A percentile compares a stretch with the other conserved stretches of the same genome.
phyloP scores from a whole-genome alignment of 35 echinoderm and acorn worm species.

The Ptychodera flava region DNA sequence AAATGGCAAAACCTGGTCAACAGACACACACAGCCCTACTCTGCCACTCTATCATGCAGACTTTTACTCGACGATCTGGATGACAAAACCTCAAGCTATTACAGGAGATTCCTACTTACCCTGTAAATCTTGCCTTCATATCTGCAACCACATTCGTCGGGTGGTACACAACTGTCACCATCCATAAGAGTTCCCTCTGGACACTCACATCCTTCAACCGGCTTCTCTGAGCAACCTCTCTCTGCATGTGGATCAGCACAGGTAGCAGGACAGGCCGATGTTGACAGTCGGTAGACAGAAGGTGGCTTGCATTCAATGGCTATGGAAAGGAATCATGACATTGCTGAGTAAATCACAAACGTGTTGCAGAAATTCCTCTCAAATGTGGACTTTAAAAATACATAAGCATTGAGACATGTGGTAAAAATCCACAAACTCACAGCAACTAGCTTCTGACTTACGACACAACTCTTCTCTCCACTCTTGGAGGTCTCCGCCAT shows the following conservation, averaged over 20 bases:
- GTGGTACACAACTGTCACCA: conserved; percentile 53
- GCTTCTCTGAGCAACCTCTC: conserved; percentile 47
- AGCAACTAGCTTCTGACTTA: no score
- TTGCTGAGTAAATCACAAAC: no score
- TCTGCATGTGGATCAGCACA: conserved; percentile 42
- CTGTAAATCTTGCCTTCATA: conserved; percentile 55
- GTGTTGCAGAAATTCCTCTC: no score
- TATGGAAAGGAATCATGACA: no score
- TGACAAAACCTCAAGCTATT: no score
- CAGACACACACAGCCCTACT: no score
- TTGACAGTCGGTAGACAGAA: conserved; percentile 51
- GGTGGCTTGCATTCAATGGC: conserved; percentile 61
- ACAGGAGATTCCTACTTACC: no score
- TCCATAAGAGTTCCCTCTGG: conserved; percentile 57
- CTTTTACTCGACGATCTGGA: no score
- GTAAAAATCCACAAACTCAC: no score
- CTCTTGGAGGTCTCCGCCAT: conserved; percentile 45
- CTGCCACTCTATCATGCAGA: no score
- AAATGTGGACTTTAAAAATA: no score
- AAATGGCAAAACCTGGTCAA: background rate
- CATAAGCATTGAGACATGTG: no score
- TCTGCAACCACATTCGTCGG: conserved; percentile 60
- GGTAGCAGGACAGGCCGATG: conserved; percentile 73
- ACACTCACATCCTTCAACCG: conserved; percentile 85
- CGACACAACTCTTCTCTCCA: conserved; percentile 93